Evolutionary conservation across 2,888 invertebrate species (phyloP).

Genomic region (Nematopogon swammerdamellus): DNA sequence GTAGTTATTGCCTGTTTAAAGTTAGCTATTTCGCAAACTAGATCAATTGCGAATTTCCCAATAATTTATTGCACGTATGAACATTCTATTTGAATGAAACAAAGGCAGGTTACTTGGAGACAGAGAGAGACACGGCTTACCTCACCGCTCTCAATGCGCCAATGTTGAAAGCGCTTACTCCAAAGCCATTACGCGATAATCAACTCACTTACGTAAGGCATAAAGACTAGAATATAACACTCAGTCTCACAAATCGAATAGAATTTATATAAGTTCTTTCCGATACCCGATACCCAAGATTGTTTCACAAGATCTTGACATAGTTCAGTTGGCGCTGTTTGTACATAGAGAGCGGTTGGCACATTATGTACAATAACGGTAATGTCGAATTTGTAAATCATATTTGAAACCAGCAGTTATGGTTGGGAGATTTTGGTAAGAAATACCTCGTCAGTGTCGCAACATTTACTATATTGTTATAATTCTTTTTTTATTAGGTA

Average conservation of each 20-base stretch:
- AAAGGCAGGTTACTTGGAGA: neutral
- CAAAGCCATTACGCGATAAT: neutral
- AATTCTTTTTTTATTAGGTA: too few relatives aligned
- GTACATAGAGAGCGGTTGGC: too few relatives aligned
- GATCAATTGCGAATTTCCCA: neutral
- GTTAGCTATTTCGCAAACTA: neutral
- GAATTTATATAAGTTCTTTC: neutral
- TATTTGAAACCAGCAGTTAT: too few relatives aligned
- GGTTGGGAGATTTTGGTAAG: neutral
- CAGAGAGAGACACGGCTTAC: neutral
- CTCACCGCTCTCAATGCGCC: neutral
- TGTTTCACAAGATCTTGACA: constrained; percentile 1
- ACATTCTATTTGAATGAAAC: neutral
- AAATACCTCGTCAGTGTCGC: neutral
- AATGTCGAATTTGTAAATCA: too few relatives aligned
- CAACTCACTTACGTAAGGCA: neutral
- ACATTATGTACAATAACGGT: too few relatives aligned
- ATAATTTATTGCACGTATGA: neutral
- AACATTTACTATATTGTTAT: too few relatives aligned
- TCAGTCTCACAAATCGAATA: neutral
- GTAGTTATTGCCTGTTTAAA: neutral
- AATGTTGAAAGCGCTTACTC: neutral
- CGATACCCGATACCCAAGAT: neutral
- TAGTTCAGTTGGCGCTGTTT: neutral
- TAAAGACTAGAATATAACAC: too few relatives aligned